Percentiles rank a stretch among this genome's conserved stretches.
These are phyloP conservation scores for Antigone vipio DNA, from an alignment of 2,113 vertebrate species.

Conservation along the genomic window DNA sequence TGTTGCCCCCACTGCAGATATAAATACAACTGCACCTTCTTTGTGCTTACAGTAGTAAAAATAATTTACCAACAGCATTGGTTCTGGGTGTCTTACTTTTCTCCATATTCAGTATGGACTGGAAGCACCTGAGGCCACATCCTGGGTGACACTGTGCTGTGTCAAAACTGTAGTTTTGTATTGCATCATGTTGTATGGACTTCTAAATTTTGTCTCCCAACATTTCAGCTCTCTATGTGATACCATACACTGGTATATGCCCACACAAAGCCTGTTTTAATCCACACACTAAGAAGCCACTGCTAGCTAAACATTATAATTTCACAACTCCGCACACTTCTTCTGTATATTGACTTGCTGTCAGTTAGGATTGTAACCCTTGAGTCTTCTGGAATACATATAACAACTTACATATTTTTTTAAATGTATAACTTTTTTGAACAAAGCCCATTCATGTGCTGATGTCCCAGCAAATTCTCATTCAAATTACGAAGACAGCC, in stretches of 20 bases:
- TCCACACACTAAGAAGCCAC: background rate
- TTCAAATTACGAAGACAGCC: background rate
- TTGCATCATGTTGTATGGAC: fast-evolving
- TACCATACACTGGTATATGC: background rate
- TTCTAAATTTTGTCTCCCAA: background rate
- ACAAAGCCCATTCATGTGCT: background rate
- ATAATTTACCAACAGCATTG: background rate
- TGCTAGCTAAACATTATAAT: background rate
- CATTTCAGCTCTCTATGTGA: background rate
- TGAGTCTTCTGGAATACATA: background rate
- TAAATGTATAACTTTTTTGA: background rate
- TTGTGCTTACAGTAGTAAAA: background rate
- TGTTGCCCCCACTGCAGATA: background rate
- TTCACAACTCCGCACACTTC: background rate
- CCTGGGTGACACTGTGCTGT: background rate
- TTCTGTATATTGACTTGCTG: background rate
- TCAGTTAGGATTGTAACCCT: background rate
- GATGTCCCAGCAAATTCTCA: background rate
- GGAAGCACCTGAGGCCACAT: fast-evolving
- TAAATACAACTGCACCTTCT: background rate
- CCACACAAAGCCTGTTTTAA: background rate
- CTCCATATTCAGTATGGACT: background rate
- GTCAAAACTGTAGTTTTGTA: background rate
- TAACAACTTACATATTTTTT: background rate
- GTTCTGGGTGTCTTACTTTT: background rate